Evolutionary conservation across 2,888 invertebrate species (phyloP).

Genomic region (Microchrysa polita): DNA sequence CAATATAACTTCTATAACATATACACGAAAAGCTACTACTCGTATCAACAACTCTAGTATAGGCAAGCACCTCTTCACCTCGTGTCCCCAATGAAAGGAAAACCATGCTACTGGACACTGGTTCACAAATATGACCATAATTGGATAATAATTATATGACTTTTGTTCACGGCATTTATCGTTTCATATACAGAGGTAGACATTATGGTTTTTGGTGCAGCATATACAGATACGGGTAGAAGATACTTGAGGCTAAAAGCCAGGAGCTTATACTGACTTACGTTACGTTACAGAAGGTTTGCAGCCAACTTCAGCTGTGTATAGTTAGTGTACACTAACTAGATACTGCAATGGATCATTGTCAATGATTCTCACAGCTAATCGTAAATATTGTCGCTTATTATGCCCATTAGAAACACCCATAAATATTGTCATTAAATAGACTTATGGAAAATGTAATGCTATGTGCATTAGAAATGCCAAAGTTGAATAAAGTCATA

Average conservation of each 20-base stretch:
- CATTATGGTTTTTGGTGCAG: not conserved
- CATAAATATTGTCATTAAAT: conserved; percentile 37
- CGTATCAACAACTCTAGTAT: too few species aligned
- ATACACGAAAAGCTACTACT: too few species aligned
- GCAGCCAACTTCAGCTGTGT: not conserved
- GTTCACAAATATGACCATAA: conserved; percentile 38
- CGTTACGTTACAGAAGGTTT: too few species aligned
- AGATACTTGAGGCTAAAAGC: too few species aligned
- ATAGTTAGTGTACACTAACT: not conserved
- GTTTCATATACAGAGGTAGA: not conserved
- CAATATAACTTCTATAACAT: too few species aligned
- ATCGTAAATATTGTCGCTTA: conserved; percentile 31
- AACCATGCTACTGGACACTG: not conserved
- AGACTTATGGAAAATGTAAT: conserved; percentile 10
- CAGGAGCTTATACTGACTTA: too few species aligned
- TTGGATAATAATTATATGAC: conserved; percentile 37
- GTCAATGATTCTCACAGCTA: conserved; percentile 5
- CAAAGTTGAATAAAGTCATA: not conserved
- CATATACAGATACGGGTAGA: too few species aligned
- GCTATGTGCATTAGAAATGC: not conserved
- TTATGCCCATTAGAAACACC: conserved; percentile 35
- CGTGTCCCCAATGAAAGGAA: not conserved
- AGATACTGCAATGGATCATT: conserved; percentile 34
- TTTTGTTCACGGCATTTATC: conserved; percentile 20
- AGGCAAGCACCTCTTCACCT: too few species aligned